These are phyloP conservation scores for Enteromius argenteus DNA, from an alignment of 2,797 vertebrate genomes.

Conservation along the genomic window DNA sequence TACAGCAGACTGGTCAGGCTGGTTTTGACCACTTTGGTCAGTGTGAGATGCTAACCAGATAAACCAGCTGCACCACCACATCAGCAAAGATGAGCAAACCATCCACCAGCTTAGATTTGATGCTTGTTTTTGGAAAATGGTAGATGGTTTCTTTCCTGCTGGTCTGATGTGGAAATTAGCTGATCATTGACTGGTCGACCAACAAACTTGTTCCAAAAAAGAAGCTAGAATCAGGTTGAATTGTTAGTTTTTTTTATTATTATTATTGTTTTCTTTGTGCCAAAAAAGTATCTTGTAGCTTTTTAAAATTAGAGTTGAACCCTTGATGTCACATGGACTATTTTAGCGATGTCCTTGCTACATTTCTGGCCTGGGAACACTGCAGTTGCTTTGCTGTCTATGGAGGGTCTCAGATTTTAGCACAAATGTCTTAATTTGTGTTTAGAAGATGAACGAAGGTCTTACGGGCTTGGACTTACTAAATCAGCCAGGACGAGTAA, in stretches of 20 bases:
- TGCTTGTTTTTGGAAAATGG: not conserved
- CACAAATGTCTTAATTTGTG: too few species aligned
- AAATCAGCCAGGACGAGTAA: not conserved
- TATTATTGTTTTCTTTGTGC: too few species aligned
- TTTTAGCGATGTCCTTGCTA: too few species aligned
- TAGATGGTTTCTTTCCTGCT: not conserved
- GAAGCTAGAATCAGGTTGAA: not conserved
- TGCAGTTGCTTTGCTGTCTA: too few species aligned
- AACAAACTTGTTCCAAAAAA: not conserved
- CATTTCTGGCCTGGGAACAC: too few species aligned
- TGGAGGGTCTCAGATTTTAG: too few species aligned
- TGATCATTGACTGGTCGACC: not conserved
- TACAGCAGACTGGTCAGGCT: not conserved
- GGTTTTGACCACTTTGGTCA: not conserved
- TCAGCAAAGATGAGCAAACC: not conserved
- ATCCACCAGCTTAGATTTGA: not conserved
- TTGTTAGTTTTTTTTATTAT: too few species aligned
- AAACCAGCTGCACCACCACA: not conserved
- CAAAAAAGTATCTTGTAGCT: too few species aligned
- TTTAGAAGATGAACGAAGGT: too few species aligned
- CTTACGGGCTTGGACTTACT: not conserved
- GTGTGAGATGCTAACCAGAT: not conserved
- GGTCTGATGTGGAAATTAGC: not conserved
- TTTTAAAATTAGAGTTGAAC: too few species aligned
- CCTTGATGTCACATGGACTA: too few species aligned